These are phyloP conservation scores for Lucilia sericata DNA, from an alignment of 1,140 invertebrate genomes.

Conservation along the genomic window DNA sequence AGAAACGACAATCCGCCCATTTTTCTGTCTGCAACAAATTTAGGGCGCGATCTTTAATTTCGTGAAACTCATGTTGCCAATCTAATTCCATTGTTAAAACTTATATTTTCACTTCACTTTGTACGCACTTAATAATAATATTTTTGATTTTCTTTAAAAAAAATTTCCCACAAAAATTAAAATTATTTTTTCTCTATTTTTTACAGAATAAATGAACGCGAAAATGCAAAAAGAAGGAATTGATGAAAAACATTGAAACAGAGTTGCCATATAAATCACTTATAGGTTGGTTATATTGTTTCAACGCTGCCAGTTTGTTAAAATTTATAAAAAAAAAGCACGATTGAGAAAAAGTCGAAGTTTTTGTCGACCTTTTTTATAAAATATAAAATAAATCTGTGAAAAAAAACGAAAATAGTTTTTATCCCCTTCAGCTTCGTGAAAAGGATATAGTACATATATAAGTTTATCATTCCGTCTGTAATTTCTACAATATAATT, in stretches of 20 bases:
- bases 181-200: background rate
- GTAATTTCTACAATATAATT: no score
- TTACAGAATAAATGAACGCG: background rate
- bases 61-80: constrained; percentile 80
- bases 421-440: no score
- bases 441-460: no score
- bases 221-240: background rate
- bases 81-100: constrained; percentile 68
- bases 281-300: no score
- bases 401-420: no score
- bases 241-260: background rate
- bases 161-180: background rate
- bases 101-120: background rate
- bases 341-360: no score
- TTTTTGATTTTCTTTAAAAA: background rate
- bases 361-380: no score
- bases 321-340: no score
- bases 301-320: no score
- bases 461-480: no score
- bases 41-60: constrained; percentile 77
- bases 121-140: background rate
- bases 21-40: constrained; percentile 79
- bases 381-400: no score
- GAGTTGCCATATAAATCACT: background rate
- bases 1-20: constrained; percentile 84